Evolutionary conservation across 2,797 vertebrate species (phyloP), one percentile per base, ranked within the genome.

Genomic region (Taenioides sp.): DNA sequence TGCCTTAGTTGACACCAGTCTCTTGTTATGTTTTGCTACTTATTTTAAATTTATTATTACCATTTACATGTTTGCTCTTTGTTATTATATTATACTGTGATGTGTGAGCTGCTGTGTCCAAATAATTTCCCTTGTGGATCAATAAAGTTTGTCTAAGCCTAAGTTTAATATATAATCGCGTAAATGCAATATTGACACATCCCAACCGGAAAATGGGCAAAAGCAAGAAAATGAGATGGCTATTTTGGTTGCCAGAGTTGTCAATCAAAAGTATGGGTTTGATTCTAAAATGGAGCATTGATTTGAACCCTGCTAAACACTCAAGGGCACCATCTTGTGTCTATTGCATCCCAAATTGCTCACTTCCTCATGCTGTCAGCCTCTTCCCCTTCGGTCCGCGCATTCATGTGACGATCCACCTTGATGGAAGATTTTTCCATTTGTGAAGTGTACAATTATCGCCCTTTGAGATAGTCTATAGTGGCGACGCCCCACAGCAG

Each of bases 111-210:
- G 10, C 34, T 37, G 9, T 37, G 34, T 37, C 34, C 34, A 37
- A 3, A 37, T 37, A 37, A 34, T 34, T 34, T 34, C 31, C 31
- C 31, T 34, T 37, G 7, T 37, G 34, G 34, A 37, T 37, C 34
- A 37, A 37, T 37, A 10, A 37, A 37, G 7, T 34, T 10, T 2
- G 9, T 37, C 34, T 37, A 10, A 37, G 34, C 1, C 34, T 34
- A 34, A 34, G 6, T 34, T 5, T 37, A 37, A 37, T 88, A 66
- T 65, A 23, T 77, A 83, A 88, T 83, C 70, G 73, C 18, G 65
- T 67, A 83, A 73, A 79, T 65, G 67, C 49, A 76, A 81, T 78
- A 82, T 70, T 78, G 82, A 77, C 83, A 80, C 79, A 80, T 72
- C 40, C 71, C 69, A 37, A 28, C 58, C 67, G 71, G 47, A 58